phyloP scores from a whole-genome alignment of 1,140 invertebrate genomes.

The Zaprionus capensis region DNA sequence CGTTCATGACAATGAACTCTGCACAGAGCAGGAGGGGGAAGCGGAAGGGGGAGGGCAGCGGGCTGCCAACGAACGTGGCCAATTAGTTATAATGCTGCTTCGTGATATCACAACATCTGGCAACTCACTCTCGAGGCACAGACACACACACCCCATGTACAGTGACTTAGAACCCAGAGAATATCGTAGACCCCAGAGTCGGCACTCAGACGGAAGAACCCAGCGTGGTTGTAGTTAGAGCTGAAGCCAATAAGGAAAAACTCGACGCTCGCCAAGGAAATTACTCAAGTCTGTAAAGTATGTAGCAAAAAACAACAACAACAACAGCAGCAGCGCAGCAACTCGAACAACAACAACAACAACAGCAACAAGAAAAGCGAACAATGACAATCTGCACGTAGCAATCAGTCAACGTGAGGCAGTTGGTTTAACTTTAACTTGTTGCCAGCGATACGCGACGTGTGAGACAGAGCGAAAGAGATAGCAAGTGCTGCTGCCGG shows the following conservation, averaged over 20 bases:
- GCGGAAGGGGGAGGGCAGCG: slow-evolving; percentile 23
- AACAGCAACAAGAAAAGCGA: slow-evolving; percentile 60
- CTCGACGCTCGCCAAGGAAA: slow-evolving; percentile 76
- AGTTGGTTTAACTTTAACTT: slow-evolving; percentile 81
- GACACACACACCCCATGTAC: slow-evolving; percentile 25
- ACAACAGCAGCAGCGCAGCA: slow-evolving; percentile 32
- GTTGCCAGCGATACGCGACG: slow-evolving; percentile 63
- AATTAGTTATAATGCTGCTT: slow-evolving; percentile 83
- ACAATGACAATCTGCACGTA: slow-evolving; percentile 82
- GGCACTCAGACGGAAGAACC: slow-evolving; percentile 45
- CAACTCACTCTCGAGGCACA: slow-evolving; percentile 72
- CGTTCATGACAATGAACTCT: slow-evolving; percentile 78
- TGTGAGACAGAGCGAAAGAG: slow-evolving; percentile 41
- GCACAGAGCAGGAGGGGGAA: slow-evolving; percentile 15
- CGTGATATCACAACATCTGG: slow-evolving; percentile 82
- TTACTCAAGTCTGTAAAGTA: slow-evolving; percentile 82
- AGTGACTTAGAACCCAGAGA: slow-evolving; percentile 17
- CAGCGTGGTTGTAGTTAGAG: slow-evolving; percentile 52
- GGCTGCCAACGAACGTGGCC: slow-evolving; percentile 75
- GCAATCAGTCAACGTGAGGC: slow-evolving; percentile 82
- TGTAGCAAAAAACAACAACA: slow-evolving; percentile 68
- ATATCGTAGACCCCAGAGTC: slow-evolving; percentile 28
- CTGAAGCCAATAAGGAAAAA: slow-evolving; percentile 73
- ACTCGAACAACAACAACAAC: slow-evolving; percentile 17
- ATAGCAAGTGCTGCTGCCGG: slow-evolving; percentile 5